Evolutionary conservation across 2,888 invertebrate genomes (phyloP).

Genomic region (Drosophila tripunctata): DNA sequence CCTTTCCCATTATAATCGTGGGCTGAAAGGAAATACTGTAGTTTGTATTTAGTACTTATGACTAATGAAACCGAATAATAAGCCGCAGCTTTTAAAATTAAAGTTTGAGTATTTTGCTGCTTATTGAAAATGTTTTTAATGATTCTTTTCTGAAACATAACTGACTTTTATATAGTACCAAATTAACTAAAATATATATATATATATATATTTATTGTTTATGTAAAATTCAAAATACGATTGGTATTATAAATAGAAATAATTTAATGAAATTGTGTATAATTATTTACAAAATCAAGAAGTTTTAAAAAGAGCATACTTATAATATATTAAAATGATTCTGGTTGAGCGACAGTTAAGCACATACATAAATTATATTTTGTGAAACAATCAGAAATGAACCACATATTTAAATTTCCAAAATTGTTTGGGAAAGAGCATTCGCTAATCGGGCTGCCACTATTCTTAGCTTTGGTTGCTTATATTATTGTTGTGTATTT

Average conservation of each 20-base stretch:
- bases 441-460: background rate
- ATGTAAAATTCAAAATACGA: too few relatives aligned
- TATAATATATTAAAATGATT: background rate
- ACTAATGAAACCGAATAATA: conserved; percentile 24
- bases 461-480: background rate
- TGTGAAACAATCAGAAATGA: too few relatives aligned
- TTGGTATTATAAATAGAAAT: too few relatives aligned
- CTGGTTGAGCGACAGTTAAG: background rate
- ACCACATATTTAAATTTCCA: background rate
- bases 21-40: background rate
- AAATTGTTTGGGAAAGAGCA: conserved; percentile 9
- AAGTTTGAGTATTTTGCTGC: background rate
- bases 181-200: too few relatives aligned
- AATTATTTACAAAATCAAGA: too few relatives aligned
- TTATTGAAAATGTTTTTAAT: too few relatives aligned
- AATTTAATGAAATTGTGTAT: too few relatives aligned
- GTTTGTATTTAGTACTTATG: conserved; percentile 9
- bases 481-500: conserved; percentile 20
- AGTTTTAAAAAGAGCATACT: too few relatives aligned
- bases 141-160: too few relatives aligned
- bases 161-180: too few relatives aligned
- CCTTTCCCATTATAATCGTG: conserved; percentile 1
- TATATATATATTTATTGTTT: too few relatives aligned
- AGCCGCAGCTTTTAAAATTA: background rate
- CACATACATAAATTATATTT: too few relatives aligned